Evolutionary conservation across 2,113 vertebrate species (phyloP).

Genomic region (Ceyx cyanopectus): DNA sequence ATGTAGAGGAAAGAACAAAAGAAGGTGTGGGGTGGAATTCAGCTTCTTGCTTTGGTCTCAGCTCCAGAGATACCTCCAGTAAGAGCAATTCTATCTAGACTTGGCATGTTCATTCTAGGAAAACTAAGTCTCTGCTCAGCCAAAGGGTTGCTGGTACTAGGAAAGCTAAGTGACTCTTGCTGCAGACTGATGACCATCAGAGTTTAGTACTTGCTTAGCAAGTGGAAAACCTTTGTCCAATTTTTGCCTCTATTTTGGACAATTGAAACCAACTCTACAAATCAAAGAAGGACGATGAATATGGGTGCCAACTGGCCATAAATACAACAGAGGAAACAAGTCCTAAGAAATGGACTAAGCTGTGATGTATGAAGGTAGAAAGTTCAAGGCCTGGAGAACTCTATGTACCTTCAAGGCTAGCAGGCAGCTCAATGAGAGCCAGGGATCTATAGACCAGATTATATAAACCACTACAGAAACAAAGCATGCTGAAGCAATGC

Average conservation of each 20-base stretch:
- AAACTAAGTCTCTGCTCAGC: background rate
- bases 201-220: background rate
- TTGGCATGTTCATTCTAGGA: background rate
- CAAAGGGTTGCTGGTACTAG: background rate
- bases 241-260: background rate
- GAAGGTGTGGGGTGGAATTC: background rate
- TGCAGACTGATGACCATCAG: background rate
- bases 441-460: background rate
- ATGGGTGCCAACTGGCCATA: background rate
- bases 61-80: background rate
- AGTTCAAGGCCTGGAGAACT: background rate
- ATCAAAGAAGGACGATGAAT: background rate
- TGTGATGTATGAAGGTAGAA: accelerated
- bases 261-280: background rate
- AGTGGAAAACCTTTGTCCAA: background rate
- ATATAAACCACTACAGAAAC: slow-evolving; percentile 10
- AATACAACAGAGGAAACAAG: background rate
- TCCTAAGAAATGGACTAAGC: background rate
- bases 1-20: background rate
- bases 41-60: background rate
- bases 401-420: background rate
- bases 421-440: background rate
- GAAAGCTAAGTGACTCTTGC: background rate
- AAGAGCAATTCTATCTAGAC: background rate
- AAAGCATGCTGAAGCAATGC: background rate